Conservation (phyloP, 2,888 invertebrate genomes). For the Dolichomitus sp. region DNA sequence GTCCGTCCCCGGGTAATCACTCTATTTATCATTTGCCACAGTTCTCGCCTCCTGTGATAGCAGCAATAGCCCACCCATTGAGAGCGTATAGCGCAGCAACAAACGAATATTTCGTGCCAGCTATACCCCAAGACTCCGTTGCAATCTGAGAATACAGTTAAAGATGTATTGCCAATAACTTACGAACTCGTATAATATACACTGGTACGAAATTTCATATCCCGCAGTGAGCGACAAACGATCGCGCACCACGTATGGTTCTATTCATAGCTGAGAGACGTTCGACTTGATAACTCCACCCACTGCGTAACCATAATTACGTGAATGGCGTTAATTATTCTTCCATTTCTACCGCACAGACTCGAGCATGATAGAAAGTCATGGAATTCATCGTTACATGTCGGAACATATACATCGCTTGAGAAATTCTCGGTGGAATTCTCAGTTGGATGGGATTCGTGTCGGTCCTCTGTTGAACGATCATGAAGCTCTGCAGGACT, state of each 20-base stretch:
- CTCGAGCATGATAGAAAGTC: slow-evolving; percentile 26
- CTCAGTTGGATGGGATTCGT: slow-evolving; percentile 30
- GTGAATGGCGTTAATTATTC: slow-evolving; percentile 64
- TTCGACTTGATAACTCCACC: slow-evolving; percentile 25
- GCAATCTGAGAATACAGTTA: slow-evolving; percentile 6
- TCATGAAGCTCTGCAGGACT: slow-evolving; percentile 25
- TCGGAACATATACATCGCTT: slow-evolving; percentile 7
- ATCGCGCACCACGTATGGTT: slow-evolving; percentile 28
- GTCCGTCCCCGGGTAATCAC: slow-evolving; percentile 79
- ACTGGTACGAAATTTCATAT: slow-evolving; percentile 59
- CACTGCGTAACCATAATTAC: slow-evolving; percentile 51
- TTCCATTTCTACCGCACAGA: not conserved
- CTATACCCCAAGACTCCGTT: slow-evolving; percentile 15
- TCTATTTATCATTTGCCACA: slow-evolving; percentile 82
- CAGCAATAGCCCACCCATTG: slow-evolving; percentile 77
- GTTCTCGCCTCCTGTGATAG: slow-evolving; percentile 78
- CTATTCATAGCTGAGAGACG: slow-evolving; percentile 8
- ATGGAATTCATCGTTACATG: slow-evolving; percentile 40
- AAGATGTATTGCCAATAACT: slow-evolving; percentile 16
- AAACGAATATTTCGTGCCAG: slow-evolving; percentile 37
- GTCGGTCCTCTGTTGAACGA: slow-evolving; percentile 2
- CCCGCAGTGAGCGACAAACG: slow-evolving; percentile 64
- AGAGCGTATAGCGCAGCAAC: slow-evolving; percentile 60
- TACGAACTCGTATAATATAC: slow-evolving; percentile 33
- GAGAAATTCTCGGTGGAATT: slow-evolving; percentile 57